A percentile compares a stretch with the other conserved stretches of the same genome.
These are phyloP conservation scores for Zophobas morio DNA, from an alignment of 1,140 invertebrate species.

Conservation along the genomic window DNA sequence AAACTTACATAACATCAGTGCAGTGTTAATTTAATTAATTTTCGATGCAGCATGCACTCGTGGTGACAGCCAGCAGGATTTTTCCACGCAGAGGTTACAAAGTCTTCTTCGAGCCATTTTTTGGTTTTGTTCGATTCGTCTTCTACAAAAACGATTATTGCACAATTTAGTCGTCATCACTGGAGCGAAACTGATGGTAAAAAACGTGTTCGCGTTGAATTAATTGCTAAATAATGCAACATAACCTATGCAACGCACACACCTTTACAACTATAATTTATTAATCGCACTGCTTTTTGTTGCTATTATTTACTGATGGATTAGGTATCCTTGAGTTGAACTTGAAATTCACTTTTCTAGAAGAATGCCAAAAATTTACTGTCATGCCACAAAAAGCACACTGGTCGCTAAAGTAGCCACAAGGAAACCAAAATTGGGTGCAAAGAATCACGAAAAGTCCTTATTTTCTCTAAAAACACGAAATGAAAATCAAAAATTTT, in stretches of 20 bases:
- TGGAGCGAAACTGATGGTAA: not conserved
- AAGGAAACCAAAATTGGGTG: not conserved
- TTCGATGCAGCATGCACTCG: not conserved
- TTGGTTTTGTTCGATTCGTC: too few species aligned
- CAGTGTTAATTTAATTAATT: constrained; percentile 16
- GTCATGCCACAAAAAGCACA: constrained; percentile 42
- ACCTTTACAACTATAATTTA: constrained; percentile 21
- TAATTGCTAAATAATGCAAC: constrained; percentile 8
- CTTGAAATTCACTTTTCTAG: constrained; percentile 64
- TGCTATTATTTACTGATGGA: constrained; percentile 21
- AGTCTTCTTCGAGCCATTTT: too few species aligned
- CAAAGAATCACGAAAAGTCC: not conserved
- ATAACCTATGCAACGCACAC: constrained; percentile 36
- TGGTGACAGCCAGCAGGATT: not conserved
- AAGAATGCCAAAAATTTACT: constrained; percentile 48
- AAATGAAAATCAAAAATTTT: constrained; percentile 32
- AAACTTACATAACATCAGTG: constrained; percentile 14
- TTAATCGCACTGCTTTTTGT: constrained; percentile 20
- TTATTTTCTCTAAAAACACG: not conserved
- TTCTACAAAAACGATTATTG: not conserved
- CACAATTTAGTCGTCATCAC: not conserved
- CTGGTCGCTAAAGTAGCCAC: not conserved
- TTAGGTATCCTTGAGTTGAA: constrained; percentile 64
- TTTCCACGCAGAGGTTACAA: too few species aligned
- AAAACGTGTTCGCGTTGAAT: not conserved